phyloP scores from a whole-genome alignment of 2,888 invertebrate species.

The Thysanoteuthis rhombus region DNA sequence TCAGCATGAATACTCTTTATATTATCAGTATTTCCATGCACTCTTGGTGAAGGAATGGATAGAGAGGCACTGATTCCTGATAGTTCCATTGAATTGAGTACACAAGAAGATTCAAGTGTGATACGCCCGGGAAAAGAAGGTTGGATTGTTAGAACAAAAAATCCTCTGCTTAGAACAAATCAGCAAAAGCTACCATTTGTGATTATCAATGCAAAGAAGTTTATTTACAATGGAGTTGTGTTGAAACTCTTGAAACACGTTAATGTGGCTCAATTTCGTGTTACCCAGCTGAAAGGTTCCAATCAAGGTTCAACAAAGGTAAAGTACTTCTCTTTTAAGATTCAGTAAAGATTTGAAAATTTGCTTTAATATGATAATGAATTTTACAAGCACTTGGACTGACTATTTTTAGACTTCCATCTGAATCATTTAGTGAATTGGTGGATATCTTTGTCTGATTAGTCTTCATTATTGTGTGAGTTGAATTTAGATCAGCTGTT shows the following conservation, averaged over 20 bases:
- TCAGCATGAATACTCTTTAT: neutral
- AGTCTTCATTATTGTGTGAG: too few species aligned
- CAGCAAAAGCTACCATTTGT: neutral
- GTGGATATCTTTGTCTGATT: too few species aligned
- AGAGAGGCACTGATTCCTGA: neutral
- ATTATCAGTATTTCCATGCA: neutral
- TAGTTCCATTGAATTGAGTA: neutral
- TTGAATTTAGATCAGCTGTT: too few species aligned
- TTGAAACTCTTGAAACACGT: neutral
- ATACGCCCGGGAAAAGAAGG: neutral
- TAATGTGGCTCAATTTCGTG: conserved; percentile 12
- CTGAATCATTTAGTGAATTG: too few species aligned
- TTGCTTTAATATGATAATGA: too few species aligned
- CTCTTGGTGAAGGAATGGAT: neutral
- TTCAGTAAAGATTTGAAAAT: neutral
- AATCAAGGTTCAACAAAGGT: neutral
- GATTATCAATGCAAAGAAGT: neutral
- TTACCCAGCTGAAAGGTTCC: neutral
- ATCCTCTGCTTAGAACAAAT: too few species aligned
- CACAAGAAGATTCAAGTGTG: neutral
- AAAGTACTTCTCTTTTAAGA: neutral
- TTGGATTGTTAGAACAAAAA: neutral
- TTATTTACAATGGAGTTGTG: neutral
- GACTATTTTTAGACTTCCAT: too few species aligned
- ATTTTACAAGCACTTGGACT: too few species aligned